These are phyloP conservation scores for Drosophila nikananu DNA, from an alignment of 1,140 invertebrate genomes.

Conservation along the genomic window DNA sequence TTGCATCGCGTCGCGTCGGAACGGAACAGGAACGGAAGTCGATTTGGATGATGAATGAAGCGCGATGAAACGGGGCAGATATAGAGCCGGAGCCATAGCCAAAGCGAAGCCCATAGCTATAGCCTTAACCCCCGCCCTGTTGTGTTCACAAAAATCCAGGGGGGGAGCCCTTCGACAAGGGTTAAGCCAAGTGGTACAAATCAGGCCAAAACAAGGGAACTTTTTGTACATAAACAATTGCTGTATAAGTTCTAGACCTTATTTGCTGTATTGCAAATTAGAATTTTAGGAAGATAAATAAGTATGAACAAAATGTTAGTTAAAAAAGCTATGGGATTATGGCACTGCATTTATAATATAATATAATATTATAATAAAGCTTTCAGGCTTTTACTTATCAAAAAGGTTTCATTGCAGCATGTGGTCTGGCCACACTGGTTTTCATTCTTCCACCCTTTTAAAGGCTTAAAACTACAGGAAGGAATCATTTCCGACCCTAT, in stretches of 20 bases:
- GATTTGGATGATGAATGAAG: slow-evolving; percentile 83
- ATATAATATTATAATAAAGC: too few species aligned
- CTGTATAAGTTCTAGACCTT: background rate
- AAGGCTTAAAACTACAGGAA: too few species aligned
- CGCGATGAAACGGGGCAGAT: slow-evolving; percentile 72
- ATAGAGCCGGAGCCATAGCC: slow-evolving; percentile 4
- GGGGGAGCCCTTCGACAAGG: background rate
- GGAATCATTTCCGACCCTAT: too few species aligned
- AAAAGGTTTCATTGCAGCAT: too few species aligned
- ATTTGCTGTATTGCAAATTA: background rate
- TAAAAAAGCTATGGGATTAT: background rate
- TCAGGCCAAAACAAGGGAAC: background rate
- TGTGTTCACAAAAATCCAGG: background rate
- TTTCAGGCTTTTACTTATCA: too few species aligned
- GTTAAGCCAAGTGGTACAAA: background rate
- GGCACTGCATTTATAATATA: too few species aligned
- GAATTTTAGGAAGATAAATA: background rate
- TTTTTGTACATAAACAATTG: background rate
- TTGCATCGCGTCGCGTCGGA: slow-evolving; percentile 64
- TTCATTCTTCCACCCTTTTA: too few species aligned
- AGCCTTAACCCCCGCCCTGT: background rate
- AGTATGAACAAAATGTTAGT: background rate
- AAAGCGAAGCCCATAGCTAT: background rate
- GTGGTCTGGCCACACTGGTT: too few species aligned
- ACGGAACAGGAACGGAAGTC: slow-evolving; percentile 68